Conservation (phyloP, 2,888 invertebrate species). For the Megaustenia siamemsis region DNA sequence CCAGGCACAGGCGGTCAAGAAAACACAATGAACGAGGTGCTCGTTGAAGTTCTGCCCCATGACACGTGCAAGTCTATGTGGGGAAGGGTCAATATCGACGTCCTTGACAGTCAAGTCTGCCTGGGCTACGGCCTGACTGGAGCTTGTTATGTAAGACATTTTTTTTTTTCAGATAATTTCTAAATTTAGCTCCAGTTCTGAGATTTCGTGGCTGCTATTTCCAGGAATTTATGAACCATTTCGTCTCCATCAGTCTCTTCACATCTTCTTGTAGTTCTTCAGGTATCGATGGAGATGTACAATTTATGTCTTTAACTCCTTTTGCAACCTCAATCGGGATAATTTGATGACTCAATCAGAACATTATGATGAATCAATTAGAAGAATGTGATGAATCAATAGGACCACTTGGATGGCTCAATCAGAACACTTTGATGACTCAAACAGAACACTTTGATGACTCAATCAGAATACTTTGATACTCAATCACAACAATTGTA, state of each 20-base stretch:
- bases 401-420: no score
- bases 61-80: constrained; percentile 61
- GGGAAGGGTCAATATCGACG: constrained; percentile 60
- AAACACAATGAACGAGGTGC: constrained; percentile 61
- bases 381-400: no score
- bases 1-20: constrained; percentile 57
- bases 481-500: no score
- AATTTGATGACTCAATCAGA: no score
- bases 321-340: no score
- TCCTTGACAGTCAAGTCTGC: constrained; percentile 62
- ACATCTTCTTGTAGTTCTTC: background rate
- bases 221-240: no score
- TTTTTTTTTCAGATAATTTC: background rate
- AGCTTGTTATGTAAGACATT: constrained; percentile 62
- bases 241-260: background rate
- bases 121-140: constrained; percentile 62
- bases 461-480: no score
- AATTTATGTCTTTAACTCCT: background rate
- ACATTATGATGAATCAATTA: no score
- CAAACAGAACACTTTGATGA: no score
- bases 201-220: no score
- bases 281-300: background rate
- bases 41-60: constrained; percentile 57
- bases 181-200: no score
- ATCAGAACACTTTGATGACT: no score